Conservation (phyloP, 2,797 vertebrate species). For the Tragopan temminckii region DNA sequence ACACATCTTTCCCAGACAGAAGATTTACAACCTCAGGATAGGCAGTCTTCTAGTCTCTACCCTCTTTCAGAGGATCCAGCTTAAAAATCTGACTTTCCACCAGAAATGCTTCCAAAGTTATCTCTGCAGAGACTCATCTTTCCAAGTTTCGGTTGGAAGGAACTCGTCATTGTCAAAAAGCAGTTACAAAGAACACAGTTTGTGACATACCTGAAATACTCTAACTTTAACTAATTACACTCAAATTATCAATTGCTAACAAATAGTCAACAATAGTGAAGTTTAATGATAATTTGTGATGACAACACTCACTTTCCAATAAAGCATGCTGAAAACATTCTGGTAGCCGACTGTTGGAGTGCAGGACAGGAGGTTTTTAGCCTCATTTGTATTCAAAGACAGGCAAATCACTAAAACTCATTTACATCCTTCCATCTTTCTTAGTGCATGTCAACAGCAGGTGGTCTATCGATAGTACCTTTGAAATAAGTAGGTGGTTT, state of each 20-base stretch:
- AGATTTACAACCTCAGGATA: not conserved
- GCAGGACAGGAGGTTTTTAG: conserved; percentile 79
- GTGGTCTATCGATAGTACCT: conserved; percentile 90
- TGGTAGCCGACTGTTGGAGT: conserved; percentile 75
- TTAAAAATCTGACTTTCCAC: not conserved
- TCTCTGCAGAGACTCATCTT: not conserved
- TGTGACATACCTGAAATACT: conserved; percentile 48
- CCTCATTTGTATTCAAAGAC: conserved; percentile 93
- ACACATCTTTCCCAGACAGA: not conserved
- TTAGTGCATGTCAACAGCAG: conserved; percentile 87
- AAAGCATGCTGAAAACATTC: conserved; percentile 54
- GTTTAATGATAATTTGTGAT: conserved; percentile 61
- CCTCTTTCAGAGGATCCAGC: not conserved
- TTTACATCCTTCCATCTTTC: conserved; percentile 91
- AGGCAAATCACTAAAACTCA: conserved; percentile 90
- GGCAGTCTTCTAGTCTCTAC: not conserved
- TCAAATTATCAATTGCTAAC: conserved; percentile 66
- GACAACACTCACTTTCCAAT: conserved; percentile 70
- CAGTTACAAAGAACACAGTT: conserved; percentile 34
- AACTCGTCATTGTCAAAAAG: conserved; percentile 30
- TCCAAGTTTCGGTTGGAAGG: conserved; percentile 30
- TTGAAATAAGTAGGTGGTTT: conserved; percentile 89
- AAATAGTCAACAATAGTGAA: conserved; percentile 56
- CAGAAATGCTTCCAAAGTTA: not conserved
- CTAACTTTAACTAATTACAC: conserved; percentile 43